Conservation (phyloP, 2,888 invertebrate genomes). For the Acanthococcus lagerstroemiae region DNA sequence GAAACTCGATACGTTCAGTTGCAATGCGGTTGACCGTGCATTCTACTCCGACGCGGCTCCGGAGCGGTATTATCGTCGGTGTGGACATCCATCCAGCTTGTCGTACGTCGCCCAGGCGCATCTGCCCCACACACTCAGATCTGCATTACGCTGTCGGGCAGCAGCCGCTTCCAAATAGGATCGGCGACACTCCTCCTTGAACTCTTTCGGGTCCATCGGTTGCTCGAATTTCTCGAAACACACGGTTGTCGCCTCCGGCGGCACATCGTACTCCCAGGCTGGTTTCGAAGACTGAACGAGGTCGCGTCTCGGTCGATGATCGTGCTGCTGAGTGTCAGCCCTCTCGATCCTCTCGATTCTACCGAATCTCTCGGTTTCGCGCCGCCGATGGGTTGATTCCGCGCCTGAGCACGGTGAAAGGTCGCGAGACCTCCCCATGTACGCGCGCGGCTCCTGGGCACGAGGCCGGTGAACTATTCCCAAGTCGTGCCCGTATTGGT, state of each 20-base stretch:
- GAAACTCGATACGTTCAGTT: too few species aligned
- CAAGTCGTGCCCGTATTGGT: neutral
- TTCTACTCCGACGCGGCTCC: too few species aligned
- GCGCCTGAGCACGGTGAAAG: neutral
- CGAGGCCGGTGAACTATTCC: too few species aligned
- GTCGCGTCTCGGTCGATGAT: neutral
- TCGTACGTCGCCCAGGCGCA: constrained; percentile 11
- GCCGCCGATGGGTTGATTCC: too few species aligned
- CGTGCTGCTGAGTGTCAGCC: neutral
- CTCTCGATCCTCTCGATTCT: too few species aligned
- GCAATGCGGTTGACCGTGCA: too few species aligned
- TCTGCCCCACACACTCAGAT: constrained; percentile 15
- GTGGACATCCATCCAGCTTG: too few species aligned
- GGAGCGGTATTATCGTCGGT: neutral
- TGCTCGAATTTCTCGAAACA: constrained; percentile 6
- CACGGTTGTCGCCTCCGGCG: neutral
- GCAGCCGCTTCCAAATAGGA: constrained; percentile 4
- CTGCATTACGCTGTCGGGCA: constrained; percentile 16
- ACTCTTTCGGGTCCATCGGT: constrained; percentile 16
- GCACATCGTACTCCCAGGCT: neutral
- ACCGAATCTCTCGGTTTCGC: too few species aligned
- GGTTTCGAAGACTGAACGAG: neutral
- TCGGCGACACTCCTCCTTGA: constrained; percentile 11
- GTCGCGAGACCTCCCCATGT: neutral
- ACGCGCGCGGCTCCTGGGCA: too few species aligned